Conservation (phyloP, 2,888 invertebrate species). For the Meloe dianella region DNA sequence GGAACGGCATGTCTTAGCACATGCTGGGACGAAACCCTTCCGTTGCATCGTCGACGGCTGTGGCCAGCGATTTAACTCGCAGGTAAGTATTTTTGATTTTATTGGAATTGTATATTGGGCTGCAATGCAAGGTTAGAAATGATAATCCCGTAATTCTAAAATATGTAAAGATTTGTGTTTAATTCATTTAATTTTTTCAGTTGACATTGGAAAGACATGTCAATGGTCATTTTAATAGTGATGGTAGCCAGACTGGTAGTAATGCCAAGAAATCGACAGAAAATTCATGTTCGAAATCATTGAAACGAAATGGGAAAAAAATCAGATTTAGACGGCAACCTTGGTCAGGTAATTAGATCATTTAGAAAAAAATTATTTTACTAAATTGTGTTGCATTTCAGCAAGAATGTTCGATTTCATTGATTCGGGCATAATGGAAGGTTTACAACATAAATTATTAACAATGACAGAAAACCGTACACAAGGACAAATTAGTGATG, state of each 20-base stretch:
- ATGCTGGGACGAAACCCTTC: conserved; percentile 92
- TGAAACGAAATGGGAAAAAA: conserved; percentile 87
- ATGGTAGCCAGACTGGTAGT: conserved; percentile 64
- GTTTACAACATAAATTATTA: conserved; percentile 80
- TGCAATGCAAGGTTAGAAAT: background rate
- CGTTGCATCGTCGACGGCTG: conserved; percentile 95
- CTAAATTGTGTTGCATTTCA: conserved; percentile 59
- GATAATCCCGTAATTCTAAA: too few relatives aligned
- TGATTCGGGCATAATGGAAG: conserved; percentile 92
- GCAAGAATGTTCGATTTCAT: conserved; percentile 94
- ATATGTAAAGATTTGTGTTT: too few relatives aligned
- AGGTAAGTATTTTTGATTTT: conserved; percentile 65
- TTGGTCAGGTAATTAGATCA: conserved; percentile 90
- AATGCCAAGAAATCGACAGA: conserved; percentile 73
- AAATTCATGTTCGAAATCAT: conserved; percentile 77
- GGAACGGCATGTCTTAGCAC: conserved; percentile 88
- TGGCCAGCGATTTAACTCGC: conserved; percentile 84
- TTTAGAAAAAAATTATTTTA: too few relatives aligned
- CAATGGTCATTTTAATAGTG: conserved; percentile 86
- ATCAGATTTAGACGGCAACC: conserved; percentile 85
- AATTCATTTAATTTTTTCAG: conserved; percentile 61
- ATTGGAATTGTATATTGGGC: background rate
- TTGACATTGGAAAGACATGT: conserved; percentile 89
- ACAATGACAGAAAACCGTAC: conserved; percentile 66
- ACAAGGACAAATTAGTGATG: conserved; percentile 66